Percentiles rank a stretch among this genome's conserved stretches.
phyloP scores from a whole-genome alignment of 92 coral and sea anemone genomes.

The Meandrina meandrites region DNA sequence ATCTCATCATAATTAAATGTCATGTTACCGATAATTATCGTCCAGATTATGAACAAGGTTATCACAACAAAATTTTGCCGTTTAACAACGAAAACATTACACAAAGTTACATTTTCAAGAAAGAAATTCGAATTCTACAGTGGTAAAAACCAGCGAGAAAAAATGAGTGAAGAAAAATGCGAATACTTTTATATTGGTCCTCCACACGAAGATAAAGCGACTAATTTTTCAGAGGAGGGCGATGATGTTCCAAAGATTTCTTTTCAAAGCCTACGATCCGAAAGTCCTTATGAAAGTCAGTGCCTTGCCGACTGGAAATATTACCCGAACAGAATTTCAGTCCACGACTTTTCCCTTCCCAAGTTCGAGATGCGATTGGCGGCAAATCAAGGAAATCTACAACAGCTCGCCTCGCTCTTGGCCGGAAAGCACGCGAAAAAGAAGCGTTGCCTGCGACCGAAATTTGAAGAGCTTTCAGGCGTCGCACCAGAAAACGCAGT shows the following conservation, averaged over 20 bases:
- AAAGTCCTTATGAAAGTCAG: background rate
- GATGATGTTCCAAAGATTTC: background rate
- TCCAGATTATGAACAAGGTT: no score
- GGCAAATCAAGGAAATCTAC: constrained; percentile 25
- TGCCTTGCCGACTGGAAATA: background rate
- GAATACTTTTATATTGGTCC: background rate
- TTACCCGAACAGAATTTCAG: constrained; percentile 11
- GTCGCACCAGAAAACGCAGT: background rate
- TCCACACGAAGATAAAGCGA: background rate
- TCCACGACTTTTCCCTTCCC: constrained; percentile 16
- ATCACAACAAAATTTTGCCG: no score
- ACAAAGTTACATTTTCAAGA: background rate
- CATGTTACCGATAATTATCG: background rate
- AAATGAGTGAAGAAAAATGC: background rate
- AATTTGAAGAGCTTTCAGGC: background rate
- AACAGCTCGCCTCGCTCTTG: constrained; percentile 7
- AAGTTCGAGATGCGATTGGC: constrained; percentile 24
- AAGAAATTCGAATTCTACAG: background rate
- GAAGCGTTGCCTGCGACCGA: background rate
- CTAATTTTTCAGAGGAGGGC: background rate
- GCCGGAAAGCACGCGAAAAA: background rate
- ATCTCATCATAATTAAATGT: no score
- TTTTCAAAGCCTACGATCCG: background rate
- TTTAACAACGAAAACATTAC: background rate
- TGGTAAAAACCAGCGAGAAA: background rate